Evolutionary conservation across 1,140 invertebrate species (phyloP), one percentile per base, ranked within the genome.

Genomic region (Schmidtea mediterranea): DNA sequence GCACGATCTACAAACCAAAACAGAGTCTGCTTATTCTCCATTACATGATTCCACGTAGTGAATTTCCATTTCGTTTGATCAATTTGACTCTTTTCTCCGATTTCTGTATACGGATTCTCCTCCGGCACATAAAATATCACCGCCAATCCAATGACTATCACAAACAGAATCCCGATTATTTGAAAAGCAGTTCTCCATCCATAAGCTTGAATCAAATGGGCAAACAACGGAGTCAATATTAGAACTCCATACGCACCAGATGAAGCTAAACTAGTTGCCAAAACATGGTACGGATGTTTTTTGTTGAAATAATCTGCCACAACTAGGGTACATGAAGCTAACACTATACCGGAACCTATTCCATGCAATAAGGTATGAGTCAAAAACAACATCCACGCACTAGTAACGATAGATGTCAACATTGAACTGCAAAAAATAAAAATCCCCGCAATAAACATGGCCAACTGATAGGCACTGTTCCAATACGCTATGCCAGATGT

Each of bases 231-330:
- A 8, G 12, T 15, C 8, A 26, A 36, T 5, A 46, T 37, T 24
- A 46, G 13, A 13, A 38, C 45, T n/a, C 45, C 45, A 18, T 32
- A 46, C 6, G 45, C 12, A 24, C 45, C 45, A 13, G 12, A 12
- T 8, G 10, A n/a, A 15, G 23, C 45, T 13, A 46, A 38, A 13
- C 12, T 53, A 16, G 55, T 55, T 15, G 55, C 53, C 19, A 55
- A 40, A 9, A 55, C 55, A 45, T 55, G 55, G 38, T 51, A 53
- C 46, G 50, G 49, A 47, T 55, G 55, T 12, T 55, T 40, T 39
- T 52, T 55, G 52, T 54, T 49, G 40, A 55, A 55, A 40, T 55
- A 54, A 24, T 55, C 55, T 3, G 53, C 55, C 26, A 54, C 53
- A 41, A 55, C 38, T 3, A 55, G 51, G 1, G 55, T 52, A 10